Evolutionary conservation across 2,797 vertebrate species (phyloP), one percentile per base, ranked within the genome.

Genomic region (Dendrocincla fuliginosa): DNA sequence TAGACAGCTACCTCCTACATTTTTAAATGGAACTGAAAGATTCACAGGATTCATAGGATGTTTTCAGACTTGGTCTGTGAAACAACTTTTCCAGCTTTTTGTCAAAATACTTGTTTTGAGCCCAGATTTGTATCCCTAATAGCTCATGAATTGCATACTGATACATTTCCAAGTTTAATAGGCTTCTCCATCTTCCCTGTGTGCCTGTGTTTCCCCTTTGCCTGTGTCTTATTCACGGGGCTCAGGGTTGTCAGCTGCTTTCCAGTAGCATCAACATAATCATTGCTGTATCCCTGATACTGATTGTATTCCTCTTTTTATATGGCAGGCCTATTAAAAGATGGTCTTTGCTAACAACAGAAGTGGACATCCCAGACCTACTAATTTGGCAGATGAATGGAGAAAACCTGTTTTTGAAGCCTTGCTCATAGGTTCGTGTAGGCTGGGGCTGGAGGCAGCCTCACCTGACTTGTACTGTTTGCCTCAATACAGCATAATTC

Each of bases 201-300:
- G 8, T 60, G 59, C 33, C 30, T 32, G 10, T 46, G 25, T 37
- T 90, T 76, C 46, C 23, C 35, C 10, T 16, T 47, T 77, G 23
- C 22, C 23, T 0, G 0, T 16, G 23, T 35, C 18, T 65, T 46
- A 44, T 63, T 69, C 18, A 8, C 8, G 14, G 53, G 30, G 35
- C 57, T 49, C 27, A 15, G 19, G 46, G 27, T 32, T 78, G 22
- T 33, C 39, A 41, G 14, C 8, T 6, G 84, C 33, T 57, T 88
- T 53, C 30, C 68, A 69, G 47, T 5, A 32, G 14, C 28, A 28
- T 13, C 0, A 0, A 9, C 13, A 33, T 37, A 19, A 22, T 55
- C 57, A 25, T 33, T 3, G 4, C 47, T 73, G 27, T 11, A 15
- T 25, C 42, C 27, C 52, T 67, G 19, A 35, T 18, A 35, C 2